These are phyloP conservation scores for Arremon brunneinucha DNA, from an alignment of 2,797 vertebrate species.

Conservation along the genomic window DNA sequence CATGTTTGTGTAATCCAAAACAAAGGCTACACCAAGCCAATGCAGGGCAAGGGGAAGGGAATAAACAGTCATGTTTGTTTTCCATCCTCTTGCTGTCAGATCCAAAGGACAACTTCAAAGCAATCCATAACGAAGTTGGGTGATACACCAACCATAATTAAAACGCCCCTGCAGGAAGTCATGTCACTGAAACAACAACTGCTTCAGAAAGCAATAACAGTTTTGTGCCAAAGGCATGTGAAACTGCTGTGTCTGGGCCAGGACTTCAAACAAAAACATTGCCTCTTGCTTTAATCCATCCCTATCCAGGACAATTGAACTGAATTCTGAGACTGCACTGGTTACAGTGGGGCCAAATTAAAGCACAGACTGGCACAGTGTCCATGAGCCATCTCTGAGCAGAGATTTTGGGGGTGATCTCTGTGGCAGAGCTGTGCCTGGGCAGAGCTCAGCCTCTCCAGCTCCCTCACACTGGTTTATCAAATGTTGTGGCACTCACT, in stretches of 20 bases:
- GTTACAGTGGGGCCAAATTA: background rate
- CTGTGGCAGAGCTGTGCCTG: fast-evolving
- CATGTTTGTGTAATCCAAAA: background rate
- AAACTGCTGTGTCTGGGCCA: background rate
- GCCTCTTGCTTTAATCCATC: background rate
- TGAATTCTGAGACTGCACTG: background rate
- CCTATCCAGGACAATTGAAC: background rate
- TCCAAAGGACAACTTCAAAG: conserved; percentile 61
- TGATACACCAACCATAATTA: conserved; percentile 63
- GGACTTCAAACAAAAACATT: background rate
- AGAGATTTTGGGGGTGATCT: background rate
- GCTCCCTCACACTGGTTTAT: fast-evolving
- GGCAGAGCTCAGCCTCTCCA: background rate
- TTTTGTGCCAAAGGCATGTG: conserved; percentile 41
- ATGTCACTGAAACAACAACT: conserved; percentile 41
- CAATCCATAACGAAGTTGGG: conserved; percentile 10
- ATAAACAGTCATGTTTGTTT: conserved; percentile 36
- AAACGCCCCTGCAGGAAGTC: conserved; percentile 59
- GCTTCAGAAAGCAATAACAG: conserved; percentile 23
- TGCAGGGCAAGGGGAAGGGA: conserved; percentile 41
- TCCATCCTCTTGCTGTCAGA: conserved; percentile 18
- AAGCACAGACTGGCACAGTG: background rate
- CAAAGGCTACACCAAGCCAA: background rate
- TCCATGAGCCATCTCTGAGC: background rate
- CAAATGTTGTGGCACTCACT: fast-evolving